phyloP scores from a whole-genome alignment of 2,888 invertebrate species.

The Bedellia somnulentella region DNA sequence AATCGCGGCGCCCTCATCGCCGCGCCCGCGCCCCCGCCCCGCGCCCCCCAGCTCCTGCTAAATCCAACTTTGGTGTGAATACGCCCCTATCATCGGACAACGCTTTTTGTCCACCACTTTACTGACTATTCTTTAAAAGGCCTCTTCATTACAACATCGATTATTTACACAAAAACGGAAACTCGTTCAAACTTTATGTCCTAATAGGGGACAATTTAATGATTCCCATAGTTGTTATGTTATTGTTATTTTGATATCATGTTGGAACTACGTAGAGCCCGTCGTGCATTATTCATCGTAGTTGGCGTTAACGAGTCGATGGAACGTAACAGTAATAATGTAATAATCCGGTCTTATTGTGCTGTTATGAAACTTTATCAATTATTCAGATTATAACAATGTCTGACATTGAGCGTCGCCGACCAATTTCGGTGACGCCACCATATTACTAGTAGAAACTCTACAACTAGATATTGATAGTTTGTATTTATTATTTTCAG shows the following conservation, averaged over 20 bases:
- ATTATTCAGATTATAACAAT: too few relatives aligned
- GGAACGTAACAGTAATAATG: too few relatives aligned
- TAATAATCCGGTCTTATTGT: too few relatives aligned
- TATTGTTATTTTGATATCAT: conserved; percentile 48
- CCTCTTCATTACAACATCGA: conserved; percentile 35
- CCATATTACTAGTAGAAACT: too few relatives aligned
- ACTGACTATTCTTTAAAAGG: conserved; percentile 53
- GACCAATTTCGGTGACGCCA: too few relatives aligned
- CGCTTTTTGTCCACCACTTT: conserved; percentile 46
- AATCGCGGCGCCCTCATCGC: too few relatives aligned
- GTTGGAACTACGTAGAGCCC: conserved; percentile 31
- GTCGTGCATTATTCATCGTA: conserved; percentile 32
- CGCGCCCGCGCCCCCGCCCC: too few relatives aligned
- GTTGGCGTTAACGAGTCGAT: conserved; percentile 25
- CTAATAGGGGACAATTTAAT: conserved; percentile 54
- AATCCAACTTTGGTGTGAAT: conserved; percentile 27
- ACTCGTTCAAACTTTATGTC: conserved; percentile 17
- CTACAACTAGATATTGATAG: too few relatives aligned
- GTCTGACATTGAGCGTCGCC: too few relatives aligned
- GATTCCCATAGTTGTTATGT: conserved; percentile 26
- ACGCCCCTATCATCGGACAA: conserved; percentile 49
- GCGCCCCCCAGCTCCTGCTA: too few relatives aligned
- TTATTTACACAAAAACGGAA: conserved; percentile 36
- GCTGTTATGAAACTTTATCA: too few relatives aligned
- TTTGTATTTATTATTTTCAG: too few relatives aligned